Percentiles rank a stretch among this genome's conserved stretches.
Conservation (phyloP, 2,888 invertebrate genomes). For the Brachyopa scutellaris region DNA sequence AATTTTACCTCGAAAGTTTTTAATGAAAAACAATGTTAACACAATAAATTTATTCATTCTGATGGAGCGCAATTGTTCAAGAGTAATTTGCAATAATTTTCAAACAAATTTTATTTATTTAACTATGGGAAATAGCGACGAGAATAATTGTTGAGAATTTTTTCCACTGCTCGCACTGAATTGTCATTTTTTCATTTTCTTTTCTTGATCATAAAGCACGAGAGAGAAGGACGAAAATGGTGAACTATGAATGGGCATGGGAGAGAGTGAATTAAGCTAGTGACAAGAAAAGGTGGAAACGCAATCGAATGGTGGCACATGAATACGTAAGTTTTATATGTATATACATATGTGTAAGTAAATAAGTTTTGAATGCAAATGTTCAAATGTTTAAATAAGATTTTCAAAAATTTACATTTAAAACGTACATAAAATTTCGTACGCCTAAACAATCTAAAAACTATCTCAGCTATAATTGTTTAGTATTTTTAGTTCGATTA, state of each 20-base stretch:
- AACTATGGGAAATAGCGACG: slow-evolving; percentile 44
- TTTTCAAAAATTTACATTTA: too few relatives aligned
- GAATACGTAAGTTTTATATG: background rate
- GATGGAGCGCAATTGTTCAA: slow-evolving; percentile 6
- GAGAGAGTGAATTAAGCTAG: slow-evolving; percentile 2
- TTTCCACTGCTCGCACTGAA: slow-evolving; percentile 68
- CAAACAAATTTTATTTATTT: slow-evolving; percentile 13
- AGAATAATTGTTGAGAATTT: slow-evolving; percentile 58
- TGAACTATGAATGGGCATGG: slow-evolving; percentile 13
- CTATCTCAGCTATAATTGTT: too few relatives aligned
- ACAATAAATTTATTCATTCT: slow-evolving; percentile 79
- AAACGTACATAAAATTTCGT: too few relatives aligned
- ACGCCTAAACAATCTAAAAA: too few relatives aligned
- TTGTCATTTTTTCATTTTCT: slow-evolving; percentile 66
- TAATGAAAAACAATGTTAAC: slow-evolving; percentile 79
- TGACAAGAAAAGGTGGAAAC: slow-evolving; percentile 44
- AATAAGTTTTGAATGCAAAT: too few relatives aligned
- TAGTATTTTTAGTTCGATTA: too few relatives aligned
- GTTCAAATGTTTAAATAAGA: too few relatives aligned
- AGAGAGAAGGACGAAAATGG: slow-evolving; percentile 52
- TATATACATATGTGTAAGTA: too few relatives aligned
- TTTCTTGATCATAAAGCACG: slow-evolving; percentile 54
- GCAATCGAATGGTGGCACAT: slow-evolving; percentile 10
- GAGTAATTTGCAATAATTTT: slow-evolving; percentile 38
- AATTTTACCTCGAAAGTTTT: slow-evolving; percentile 80